Base-by-base conservation (phyloP, 2,888 invertebrate genomes). In the Caenorhabditis japonica region DNA sequence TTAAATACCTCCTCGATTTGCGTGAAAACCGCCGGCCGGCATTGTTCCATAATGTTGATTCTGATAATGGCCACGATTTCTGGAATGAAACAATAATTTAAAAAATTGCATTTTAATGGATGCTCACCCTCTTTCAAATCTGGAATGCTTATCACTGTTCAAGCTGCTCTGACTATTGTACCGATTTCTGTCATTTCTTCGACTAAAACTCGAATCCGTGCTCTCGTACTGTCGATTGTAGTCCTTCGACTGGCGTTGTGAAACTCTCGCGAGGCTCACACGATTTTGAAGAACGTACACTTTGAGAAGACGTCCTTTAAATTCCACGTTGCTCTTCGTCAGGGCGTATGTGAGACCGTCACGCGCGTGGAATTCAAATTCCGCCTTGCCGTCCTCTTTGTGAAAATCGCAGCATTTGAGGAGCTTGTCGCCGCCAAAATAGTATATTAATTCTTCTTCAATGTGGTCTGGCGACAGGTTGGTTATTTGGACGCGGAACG, bases 121-220 rank as follows among this genome's bases (percentile, higher is more conserved):
- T 23, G 13, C 61, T 1, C 21, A 43, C 61, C 51, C 44, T 23
- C 33, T 17, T 15, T 39, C 49, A 30, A 33, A 25, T 33, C 46
- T 25, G 17, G 19, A 36, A 41, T 56, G 49, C 36, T 39, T 56
- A 17, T 68, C 73, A 27, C 58, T 61, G 52, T 68, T 73, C 46
- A 73, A 27, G 36, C 73, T 73, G 38, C 36, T 53, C 41, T 73
- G 73, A 36, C 73, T 73, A 41, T 56, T 61, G 39, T 73, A 73
- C 13, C 60, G 72, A 51, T 44, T 64, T 1, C 52, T 36, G 33
- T 27, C 30, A 15, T n/a, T 15, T 1, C 30, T 27, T 5, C 30
- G 15, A 4, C 13, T 8, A 15, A 12, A 19, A 15, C 3, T 17
- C 25, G 38, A 36, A 19, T 72, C 71, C 13, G 52, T 51, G 19